Evolutionary conservation across 2,113 vertebrate genomes (phyloP).

Genomic region (Plestiodon gilberti): DNA sequence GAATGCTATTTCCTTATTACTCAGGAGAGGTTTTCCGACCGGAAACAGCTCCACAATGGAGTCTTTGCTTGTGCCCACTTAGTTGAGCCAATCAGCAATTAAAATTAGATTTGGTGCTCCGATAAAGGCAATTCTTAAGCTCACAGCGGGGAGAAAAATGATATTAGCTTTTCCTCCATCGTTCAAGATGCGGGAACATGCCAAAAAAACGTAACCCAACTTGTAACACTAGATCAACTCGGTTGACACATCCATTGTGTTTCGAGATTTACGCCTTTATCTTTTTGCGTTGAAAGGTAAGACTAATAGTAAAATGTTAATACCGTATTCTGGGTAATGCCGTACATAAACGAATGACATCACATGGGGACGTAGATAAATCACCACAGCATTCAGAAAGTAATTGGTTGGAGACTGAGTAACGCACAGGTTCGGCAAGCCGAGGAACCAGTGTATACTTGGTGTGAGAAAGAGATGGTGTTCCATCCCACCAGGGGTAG

Average conservation of each 20-base stretch:
- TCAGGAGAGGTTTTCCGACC: background rate
- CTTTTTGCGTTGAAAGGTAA: slow-evolving; percentile 61
- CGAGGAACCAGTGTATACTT: accelerated
- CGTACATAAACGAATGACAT: slow-evolving; percentile 49
- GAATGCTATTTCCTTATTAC: background rate
- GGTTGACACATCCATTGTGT: slow-evolving; percentile 44
- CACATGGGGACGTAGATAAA: slow-evolving; percentile 59
- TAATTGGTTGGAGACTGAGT: slow-evolving; percentile 18
- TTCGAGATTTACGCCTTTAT: slow-evolving; percentile 60
- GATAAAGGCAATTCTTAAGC: accelerated
- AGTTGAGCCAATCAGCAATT: background rate
- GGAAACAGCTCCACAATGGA: accelerated
- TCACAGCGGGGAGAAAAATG: background rate
- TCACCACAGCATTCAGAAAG: slow-evolving; percentile 17
- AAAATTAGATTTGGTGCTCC: background rate
- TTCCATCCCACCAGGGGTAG: background rate
- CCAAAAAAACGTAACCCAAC: background rate
- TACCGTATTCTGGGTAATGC: slow-evolving; percentile 45
- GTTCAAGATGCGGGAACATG: slow-evolving; percentile 21
- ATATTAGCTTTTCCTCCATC: background rate
- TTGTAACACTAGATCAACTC: background rate
- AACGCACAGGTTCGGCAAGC: background rate
- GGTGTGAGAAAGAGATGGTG: too few relatives aligned
- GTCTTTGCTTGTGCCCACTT: background rate
- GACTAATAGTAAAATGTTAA: slow-evolving; percentile 64